phyloP scores from a whole-genome alignment of 1,140 invertebrate species.

The Diabrotica virgifera region DNA sequence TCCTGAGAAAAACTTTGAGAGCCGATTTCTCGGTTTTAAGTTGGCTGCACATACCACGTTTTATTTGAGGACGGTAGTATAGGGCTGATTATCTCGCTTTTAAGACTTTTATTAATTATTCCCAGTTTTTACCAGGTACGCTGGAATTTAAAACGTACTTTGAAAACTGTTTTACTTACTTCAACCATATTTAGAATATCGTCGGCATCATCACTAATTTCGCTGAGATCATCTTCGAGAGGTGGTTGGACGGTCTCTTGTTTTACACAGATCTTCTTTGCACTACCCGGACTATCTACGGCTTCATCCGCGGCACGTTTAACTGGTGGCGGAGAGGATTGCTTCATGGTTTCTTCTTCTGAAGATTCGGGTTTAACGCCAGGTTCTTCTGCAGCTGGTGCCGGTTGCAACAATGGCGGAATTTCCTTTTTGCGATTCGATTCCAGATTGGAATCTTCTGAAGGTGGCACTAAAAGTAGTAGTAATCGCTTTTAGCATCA shows the following conservation, averaged over 20 bases:
- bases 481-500: not conserved
- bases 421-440: slow-evolving; percentile 29
- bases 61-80: too few species aligned
- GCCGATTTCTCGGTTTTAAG: too few species aligned
- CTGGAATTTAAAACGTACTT: too few species aligned
- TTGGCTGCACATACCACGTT: too few species aligned
- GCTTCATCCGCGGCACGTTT: slow-evolving; percentile 47
- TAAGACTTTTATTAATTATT: too few species aligned
- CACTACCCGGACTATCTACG: slow-evolving; percentile 48
- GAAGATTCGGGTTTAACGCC: not conserved
- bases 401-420: not conserved
- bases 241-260: slow-evolving; percentile 55
- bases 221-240: slow-evolving; percentile 73
- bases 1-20: too few species aligned
- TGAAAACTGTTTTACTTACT: slow-evolving; percentile 47
- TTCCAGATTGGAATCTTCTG: slow-evolving; percentile 31
- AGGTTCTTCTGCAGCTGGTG: not conserved
- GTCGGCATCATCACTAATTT: slow-evolving; percentile 83
- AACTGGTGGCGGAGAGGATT: slow-evolving; percentile 3
- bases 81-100: too few species aligned
- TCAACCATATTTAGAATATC: slow-evolving; percentile 79
- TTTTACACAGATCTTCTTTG: slow-evolving; percentile 51
- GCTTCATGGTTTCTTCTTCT: slow-evolving; percentile 14
- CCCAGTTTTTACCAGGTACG: too few species aligned
- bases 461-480: slow-evolving; percentile 5